Conservation (phyloP, 2,797 vertebrate species). For the Threskiornis aethiopicus region DNA sequence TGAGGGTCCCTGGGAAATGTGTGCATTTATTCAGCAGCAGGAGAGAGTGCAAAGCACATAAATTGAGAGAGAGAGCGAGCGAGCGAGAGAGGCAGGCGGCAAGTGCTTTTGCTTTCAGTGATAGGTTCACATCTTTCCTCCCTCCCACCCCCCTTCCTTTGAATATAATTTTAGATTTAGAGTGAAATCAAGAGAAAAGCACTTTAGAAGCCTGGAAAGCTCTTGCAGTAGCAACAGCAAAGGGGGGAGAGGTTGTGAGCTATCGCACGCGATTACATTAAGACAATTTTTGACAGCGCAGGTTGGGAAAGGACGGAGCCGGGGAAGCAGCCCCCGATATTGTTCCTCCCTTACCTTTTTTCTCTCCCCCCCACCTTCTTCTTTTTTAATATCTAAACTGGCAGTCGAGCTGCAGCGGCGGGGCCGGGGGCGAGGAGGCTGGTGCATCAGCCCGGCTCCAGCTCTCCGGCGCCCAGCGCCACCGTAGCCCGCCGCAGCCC, state of each 20-base stretch:
- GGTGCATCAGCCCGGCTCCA: neutral
- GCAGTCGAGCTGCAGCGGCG: constrained; percentile 27
- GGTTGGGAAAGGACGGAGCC: constrained; percentile 46
- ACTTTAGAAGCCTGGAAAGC: constrained; percentile 64
- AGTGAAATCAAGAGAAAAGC: constrained; percentile 85
- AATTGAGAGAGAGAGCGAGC: constrained; percentile 79
- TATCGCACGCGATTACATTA: neutral
- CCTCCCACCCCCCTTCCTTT: constrained; percentile 72
- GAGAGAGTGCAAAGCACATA: constrained; percentile 88
- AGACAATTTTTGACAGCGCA: constrained; percentile 34
- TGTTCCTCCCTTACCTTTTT: neutral
- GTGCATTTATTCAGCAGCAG: constrained; percentile 89
- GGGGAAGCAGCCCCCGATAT: neutral
- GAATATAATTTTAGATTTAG: constrained; percentile 87
- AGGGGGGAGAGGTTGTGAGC: constrained; percentile 29
- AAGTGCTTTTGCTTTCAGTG: constrained; percentile 83
- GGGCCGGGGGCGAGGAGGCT: neutral
- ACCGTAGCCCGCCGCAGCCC: constrained; percentile 45
- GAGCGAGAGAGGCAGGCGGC: constrained; percentile 71
- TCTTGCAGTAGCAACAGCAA: constrained; percentile 43
- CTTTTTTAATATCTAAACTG: constrained; percentile 1
- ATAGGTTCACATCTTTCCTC: constrained; percentile 67
- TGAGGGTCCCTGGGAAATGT: constrained; percentile 96
- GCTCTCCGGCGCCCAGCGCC: neutral
- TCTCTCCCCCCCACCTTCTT: neutral